Evolutionary conservation across 2,113 vertebrate species (phyloP).

Genomic region (Solenodon paradoxus): DNA sequence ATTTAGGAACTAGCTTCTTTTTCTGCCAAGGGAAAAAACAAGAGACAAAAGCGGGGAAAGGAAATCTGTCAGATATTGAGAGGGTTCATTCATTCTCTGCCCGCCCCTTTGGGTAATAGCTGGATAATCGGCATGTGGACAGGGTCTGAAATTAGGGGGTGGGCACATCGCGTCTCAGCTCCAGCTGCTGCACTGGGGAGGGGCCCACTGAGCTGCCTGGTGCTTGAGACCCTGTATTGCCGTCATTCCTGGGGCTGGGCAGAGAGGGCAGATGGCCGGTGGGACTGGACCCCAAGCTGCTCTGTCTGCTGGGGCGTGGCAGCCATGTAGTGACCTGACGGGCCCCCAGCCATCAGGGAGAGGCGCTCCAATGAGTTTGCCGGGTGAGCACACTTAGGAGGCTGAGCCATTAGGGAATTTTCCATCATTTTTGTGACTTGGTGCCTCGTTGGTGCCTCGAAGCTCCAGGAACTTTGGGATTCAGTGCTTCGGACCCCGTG

Average conservation of each 20-base stretch:
- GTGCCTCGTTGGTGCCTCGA: too few species aligned
- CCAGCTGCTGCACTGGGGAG: not conserved
- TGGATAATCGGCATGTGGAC: not conserved
- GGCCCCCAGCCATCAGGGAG: too few species aligned
- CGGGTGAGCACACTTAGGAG: too few species aligned
- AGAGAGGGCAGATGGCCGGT: not conserved
- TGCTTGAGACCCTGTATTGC: not conserved
- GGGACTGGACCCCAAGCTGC: too few species aligned
- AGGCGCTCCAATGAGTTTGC: too few species aligned
- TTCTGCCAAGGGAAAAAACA: slow-evolving; percentile 41
- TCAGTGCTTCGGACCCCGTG: too few species aligned
- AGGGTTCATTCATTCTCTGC: slow-evolving; percentile 10
- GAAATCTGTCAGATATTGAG: not conserved
- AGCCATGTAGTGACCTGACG: too few species aligned
- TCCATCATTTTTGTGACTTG: too few species aligned
- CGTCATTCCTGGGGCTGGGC: too few species aligned
- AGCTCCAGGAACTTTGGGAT: too few species aligned
- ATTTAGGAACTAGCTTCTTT: slow-evolving; percentile 53
- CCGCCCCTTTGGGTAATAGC: slow-evolving; percentile 3
- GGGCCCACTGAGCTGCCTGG: rapidly evolving
- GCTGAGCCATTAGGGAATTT: too few species aligned
- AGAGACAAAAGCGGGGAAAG: slow-evolving; percentile 49
- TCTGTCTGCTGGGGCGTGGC: too few species aligned
- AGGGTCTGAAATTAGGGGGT: not conserved
- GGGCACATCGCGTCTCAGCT: not conserved